These are phyloP conservation scores for Bagarius yarrelli DNA, from an alignment of 2,113 vertebrate species.

Conservation along the genomic window DNA sequence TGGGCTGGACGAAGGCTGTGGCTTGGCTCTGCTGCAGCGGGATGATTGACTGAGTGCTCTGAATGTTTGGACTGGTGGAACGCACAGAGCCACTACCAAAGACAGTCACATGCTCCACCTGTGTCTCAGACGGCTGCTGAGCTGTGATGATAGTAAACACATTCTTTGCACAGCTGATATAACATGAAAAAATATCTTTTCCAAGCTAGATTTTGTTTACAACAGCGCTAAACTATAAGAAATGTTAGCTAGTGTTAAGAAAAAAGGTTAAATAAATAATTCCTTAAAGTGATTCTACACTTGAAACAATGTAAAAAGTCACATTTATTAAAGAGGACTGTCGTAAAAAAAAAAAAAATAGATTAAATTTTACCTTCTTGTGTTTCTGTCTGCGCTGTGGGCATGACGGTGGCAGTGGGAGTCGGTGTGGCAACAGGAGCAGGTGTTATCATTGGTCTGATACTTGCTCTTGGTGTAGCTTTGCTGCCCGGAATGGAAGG, in stretches of 20 bases:
- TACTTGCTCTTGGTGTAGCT: slow-evolving; percentile 92
- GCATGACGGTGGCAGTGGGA: slow-evolving; percentile 97
- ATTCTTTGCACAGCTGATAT: neutral
- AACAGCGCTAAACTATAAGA: neutral
- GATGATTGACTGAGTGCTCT: slow-evolving; percentile 82
- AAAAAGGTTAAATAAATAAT: neutral
- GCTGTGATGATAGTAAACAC: slow-evolving; percentile 62
- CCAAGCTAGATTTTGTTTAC: neutral
- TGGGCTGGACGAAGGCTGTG: slow-evolving; percentile 96
- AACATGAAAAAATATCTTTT: too few relatives aligned
- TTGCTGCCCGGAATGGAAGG: slow-evolving; percentile 91
- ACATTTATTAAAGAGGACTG: too few relatives aligned
- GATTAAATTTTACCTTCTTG: slow-evolving; percentile 80
- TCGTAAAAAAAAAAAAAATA: neutral
- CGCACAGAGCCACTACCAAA: slow-evolving; percentile 96
- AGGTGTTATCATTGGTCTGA: slow-evolving; percentile 96
- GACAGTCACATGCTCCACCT: slow-evolving; percentile 90
- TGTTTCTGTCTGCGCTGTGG: slow-evolving; percentile 93
- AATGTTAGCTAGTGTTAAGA: neutral
- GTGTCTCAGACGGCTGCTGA: slow-evolving; percentile 84
- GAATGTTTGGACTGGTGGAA: slow-evolving; percentile 93
- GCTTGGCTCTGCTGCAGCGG: slow-evolving; percentile 89
- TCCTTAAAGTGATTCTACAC: too few relatives aligned
- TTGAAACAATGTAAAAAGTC: too few relatives aligned
- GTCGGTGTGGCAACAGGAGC: slow-evolving; percentile 89